Base-by-base conservation (phyloP, 2,113 vertebrate species). In the Mesocricetus auratus region DNA sequence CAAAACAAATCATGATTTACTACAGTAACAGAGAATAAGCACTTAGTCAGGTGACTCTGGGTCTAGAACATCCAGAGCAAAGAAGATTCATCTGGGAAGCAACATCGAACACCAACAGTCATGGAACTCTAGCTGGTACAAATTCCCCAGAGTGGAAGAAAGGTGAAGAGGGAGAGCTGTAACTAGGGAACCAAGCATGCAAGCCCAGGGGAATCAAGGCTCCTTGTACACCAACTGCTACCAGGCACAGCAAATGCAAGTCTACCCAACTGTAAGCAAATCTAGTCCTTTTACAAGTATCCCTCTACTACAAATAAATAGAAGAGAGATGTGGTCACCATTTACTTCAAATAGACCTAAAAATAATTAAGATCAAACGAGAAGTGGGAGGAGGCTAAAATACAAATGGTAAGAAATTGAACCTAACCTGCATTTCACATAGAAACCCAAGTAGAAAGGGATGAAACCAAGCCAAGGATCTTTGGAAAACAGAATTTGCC, bases 61-160 rank as follows among this genome's bases (percentile, higher is more conserved):
- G 29, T 96, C 87, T 96, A 75, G 91, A 96, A 86, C 17, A 91
- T 58, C 42, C 78, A 93, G 45, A 95, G 78, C n/a, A 89, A 95
- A 74, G 68, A 77, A 86, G 53, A 87, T 21, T 90, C 60, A 78
- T 39, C 7, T 73, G 71, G 29, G 45, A 45, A 66, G 17, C 82
- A 39, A 91, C 75, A 95, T 82, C 78, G 93, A 92, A 60, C 64
- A 85, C n/a, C 77, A 88, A 78, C 22, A 74, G 69, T 50, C 66
- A 87, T 47, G 47, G 56, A 29, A 89, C 42, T 68, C 86, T 0
- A 69, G 66, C 39, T 33, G 53, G 19, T 77, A 85, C 22, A 33
- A 94, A 96, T 66, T 74, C 81, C 92, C 71, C 93, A 53, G 53
- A 39, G 90, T 0, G 88, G 9, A 94, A 82, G 87, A 9, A 90